Evolutionary conservation across 2,888 invertebrate genomes (phyloP), one percentile per base, ranked within the genome.

Genomic region (Cecidostiba fungosa): DNA sequence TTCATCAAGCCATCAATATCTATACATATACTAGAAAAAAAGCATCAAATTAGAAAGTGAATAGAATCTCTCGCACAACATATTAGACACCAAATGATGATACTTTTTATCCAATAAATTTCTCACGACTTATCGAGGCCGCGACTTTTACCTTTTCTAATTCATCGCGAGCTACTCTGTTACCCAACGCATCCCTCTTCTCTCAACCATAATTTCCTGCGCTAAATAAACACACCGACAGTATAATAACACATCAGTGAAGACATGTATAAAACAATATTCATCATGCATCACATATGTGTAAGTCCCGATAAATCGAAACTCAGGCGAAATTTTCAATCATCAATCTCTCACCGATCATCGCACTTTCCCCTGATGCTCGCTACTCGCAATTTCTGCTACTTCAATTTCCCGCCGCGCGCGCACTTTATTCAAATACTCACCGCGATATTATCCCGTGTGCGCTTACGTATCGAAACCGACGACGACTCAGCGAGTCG

Each of bases 381-480:
- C 47, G 26, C 23, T 19, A 14, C 43, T 23, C 23, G 19, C 70
- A 39, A 84, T 84, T 83, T 77, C 83, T 77, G 72, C 76, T 8
- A 59, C 72, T 77, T 70, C 54, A 77, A 83, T 83, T 84, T 84
- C 73, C 78, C 77, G 59, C n/a, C 43, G 54, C 5, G 76, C 43
- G 54, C 5, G 76, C 62, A 69, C 73, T 73, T 39, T 82, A 66
- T 78, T 70, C 77, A 62, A 78, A 84, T 84, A 73, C 73, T 59
- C 54, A 29, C n/a, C n/a, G n/a, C 69, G 54, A 70, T 76, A 69
- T 77, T 82, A 76, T 76, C 77, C 36, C 69, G 39, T n/a, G n/a
- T n/a, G n/a, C 54, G 76, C 62, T 72, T 80, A 54, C 36, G 26
- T 73, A 43, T n/a, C 43, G 43, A 43, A 43, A 43, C 43, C 43